phyloP scores from a whole-genome alignment of 2,888 invertebrate species.

The Panzeria rudis region DNA sequence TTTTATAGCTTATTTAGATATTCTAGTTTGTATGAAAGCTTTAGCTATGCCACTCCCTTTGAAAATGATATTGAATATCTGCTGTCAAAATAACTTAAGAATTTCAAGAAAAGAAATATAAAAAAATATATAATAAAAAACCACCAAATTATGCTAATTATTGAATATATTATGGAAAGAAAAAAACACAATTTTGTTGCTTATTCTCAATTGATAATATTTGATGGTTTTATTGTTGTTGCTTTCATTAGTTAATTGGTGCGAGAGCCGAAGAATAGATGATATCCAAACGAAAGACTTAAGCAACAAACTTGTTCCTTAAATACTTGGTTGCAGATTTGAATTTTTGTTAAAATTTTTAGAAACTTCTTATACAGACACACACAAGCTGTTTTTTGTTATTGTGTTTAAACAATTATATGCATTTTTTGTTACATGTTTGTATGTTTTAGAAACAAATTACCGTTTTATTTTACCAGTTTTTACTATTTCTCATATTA shows the following conservation, averaged over 20 bases:
- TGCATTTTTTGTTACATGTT: constrained; percentile 32
- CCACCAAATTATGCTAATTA: constrained; percentile 57
- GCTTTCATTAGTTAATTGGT: neutral
- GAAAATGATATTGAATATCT: neutral
- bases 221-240: constrained; percentile 4
- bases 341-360: constrained; percentile 21
- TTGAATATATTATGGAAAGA: constrained; percentile 14
- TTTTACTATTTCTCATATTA: constrained; percentile 52
- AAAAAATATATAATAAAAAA: constrained; percentile 17
- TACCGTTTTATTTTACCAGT: constrained; percentile 57
- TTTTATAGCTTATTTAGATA: neutral
- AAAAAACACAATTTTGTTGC: neutral
- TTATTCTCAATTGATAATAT: neutral
- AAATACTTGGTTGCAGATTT: constrained; percentile 33
- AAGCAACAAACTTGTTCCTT: constrained; percentile 66
- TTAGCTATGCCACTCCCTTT: constrained; percentile 58
- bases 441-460: constrained; percentile 22
- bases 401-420: constrained; percentile 24
- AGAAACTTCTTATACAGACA: constrained; percentile 20
- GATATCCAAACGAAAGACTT: constrained; percentile 61
- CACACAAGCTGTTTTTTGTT: constrained; percentile 5
- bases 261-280: constrained; percentile 24
- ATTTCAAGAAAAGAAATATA: constrained; percentile 3
- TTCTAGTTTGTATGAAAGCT: neutral
- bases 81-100: constrained; percentile 21